These are phyloP conservation scores for Phallusia fumigata DNA, from an alignment of 23 tunicate genomes.

Conservation along the genomic window DNA sequence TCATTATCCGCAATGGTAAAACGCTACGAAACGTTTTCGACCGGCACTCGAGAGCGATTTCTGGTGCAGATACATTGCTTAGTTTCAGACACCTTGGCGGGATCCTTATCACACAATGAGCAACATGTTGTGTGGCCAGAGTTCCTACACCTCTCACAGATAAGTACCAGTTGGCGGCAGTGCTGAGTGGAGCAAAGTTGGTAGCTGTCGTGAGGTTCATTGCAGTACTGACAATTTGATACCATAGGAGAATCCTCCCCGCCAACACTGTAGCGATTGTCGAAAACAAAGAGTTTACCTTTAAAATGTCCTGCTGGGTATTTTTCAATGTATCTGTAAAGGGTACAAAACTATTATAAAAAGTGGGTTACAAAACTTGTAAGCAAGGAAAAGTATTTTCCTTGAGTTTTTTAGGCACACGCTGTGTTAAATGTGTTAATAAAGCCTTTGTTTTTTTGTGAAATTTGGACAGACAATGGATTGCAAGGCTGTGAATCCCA, in stretches of 20 bases:
- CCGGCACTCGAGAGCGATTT: conserved; percentile 3
- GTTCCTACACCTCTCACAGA: conserved; percentile 44
- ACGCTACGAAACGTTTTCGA: background rate
- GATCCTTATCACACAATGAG: conserved; percentile 25
- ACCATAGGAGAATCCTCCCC: conserved; percentile 18
- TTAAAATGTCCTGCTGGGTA: conserved; percentile 69
- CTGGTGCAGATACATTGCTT: conserved; percentile 52
- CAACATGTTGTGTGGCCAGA: conserved; percentile 42
- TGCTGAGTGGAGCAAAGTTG: conserved; percentile 38
- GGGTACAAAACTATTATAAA: background rate
- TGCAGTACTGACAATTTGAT: conserved; percentile 58
- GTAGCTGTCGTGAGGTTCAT: conserved; percentile 35
- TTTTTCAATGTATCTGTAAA: conserved; percentile 72
- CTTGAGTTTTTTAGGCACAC: background rate
- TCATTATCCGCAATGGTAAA: background rate
- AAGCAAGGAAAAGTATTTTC: background rate
- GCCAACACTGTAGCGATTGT: conserved; percentile 61
- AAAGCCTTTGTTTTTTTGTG: too few species aligned
- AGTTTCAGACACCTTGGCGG: background rate
- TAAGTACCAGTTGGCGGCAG: conserved; percentile 68
- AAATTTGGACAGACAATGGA: too few species aligned
- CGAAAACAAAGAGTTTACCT: conserved; percentile 87
- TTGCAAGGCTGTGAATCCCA: too few species aligned
- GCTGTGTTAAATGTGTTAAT: too few species aligned
- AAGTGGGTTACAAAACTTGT: background rate